Evolutionary conservation across 23 tunicate genomes (phyloP).

Genomic region (Botrylloides violaceus): DNA sequence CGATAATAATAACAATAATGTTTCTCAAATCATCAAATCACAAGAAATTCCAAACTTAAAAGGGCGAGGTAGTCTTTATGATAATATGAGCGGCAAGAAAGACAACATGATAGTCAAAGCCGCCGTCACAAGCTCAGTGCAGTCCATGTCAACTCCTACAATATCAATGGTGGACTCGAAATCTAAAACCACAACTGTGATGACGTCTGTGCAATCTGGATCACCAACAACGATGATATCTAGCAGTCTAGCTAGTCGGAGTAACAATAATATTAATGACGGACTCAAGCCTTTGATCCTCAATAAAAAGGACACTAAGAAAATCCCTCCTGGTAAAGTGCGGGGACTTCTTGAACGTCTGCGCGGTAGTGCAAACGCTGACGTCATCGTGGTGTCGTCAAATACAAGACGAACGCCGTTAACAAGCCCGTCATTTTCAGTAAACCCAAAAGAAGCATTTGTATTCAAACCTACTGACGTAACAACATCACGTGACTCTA

Average conservation of each 20-base stretch:
- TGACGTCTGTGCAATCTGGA: conserved; percentile 4
- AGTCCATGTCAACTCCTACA: neutral
- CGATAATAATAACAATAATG: neutral
- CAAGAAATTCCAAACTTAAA: neutral
- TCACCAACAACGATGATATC: neutral
- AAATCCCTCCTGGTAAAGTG: conserved; percentile 10
- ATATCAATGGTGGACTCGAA: neutral
- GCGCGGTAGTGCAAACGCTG: conserved; percentile 14
- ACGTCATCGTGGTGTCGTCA: neutral
- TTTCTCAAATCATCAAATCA: neutral
- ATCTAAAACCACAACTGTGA: neutral
- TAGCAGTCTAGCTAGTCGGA: neutral
- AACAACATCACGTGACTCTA: no score
- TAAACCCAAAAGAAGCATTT: neutral
- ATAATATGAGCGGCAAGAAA: neutral
- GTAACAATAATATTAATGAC: conserved; percentile 3
- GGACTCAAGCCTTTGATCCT: neutral
- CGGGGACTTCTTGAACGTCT: conserved; percentile 6
- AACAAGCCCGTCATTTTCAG: neutral
- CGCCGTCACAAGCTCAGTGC: conserved; percentile 7
- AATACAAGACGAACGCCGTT: neutral
- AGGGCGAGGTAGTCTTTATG: conserved; percentile 3
- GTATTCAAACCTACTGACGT: neutral
- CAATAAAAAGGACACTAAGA: conserved; percentile 8
- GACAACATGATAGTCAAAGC: neutral